phyloP scores from a whole-genome alignment of 2,888 invertebrate species.

The Rhamnusium bicolor region DNA sequence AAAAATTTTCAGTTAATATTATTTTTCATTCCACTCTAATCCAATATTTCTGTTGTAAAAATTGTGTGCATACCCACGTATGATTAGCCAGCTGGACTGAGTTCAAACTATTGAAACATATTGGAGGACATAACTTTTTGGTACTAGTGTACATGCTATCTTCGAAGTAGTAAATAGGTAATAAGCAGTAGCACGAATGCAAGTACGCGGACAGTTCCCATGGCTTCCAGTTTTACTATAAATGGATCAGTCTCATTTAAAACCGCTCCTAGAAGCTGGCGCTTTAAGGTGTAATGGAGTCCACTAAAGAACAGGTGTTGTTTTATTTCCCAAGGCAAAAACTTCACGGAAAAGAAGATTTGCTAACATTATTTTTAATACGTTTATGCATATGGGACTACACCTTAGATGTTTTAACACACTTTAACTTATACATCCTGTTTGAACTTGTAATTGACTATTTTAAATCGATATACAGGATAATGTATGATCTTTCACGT shows the following conservation, averaged over 20 bases:
- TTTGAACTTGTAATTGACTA: conserved; percentile 7
- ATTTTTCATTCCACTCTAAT: too few species aligned
- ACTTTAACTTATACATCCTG: conserved; percentile 36
- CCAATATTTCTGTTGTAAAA: too few species aligned
- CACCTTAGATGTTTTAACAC: conserved; percentile 32
- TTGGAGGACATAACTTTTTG: background rate
- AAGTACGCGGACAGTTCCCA: conserved; percentile 46
- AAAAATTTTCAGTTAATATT: too few species aligned
- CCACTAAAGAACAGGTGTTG: conserved; percentile 40
- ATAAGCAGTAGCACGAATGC: conserved; percentile 20
- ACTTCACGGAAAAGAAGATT: conserved; percentile 38
- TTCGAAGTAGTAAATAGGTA: conserved; percentile 30
- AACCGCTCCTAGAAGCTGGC: conserved; percentile 24
- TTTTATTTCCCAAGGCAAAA: conserved; percentile 37
- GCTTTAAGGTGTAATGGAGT: conserved; percentile 28
- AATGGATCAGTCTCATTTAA: conserved; percentile 47
- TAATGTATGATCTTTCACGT: background rate
- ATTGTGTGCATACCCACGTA: too few species aligned
- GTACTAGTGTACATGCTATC: background rate
- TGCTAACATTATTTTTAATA: conserved; percentile 30
- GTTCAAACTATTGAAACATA: background rate
- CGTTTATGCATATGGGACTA: conserved; percentile 31
- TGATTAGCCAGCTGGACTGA: too few species aligned
- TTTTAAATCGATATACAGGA: background rate
- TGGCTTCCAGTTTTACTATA: conserved; percentile 54